Conservation (phyloP, 2,113 vertebrate genomes). For the Oryzias woworae region DNA sequence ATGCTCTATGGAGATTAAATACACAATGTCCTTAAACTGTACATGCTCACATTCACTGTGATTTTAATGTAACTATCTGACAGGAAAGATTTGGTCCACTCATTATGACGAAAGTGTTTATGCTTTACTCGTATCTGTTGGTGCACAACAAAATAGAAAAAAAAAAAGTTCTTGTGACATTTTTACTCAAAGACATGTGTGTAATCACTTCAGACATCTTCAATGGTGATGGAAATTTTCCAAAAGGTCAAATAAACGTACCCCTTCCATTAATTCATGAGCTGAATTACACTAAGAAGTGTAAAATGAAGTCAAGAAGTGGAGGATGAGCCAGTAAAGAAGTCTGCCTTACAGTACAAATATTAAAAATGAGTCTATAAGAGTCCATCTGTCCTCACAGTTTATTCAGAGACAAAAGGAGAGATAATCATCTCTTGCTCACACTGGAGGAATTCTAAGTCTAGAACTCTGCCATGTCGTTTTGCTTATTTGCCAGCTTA, state of each 20-base stretch:
- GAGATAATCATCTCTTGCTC: conserved; percentile 19
- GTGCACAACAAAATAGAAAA: conserved; percentile 32
- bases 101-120: conserved; percentile 41
- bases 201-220: conserved; percentile 55
- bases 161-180: conserved; percentile 29
- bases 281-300: conserved; percentile 42
- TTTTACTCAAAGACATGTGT: conserved; percentile 58
- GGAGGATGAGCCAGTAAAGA: conserved; percentile 38
- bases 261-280: conserved; percentile 34
- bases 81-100: conserved; percentile 59
- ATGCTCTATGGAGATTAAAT: conserved; percentile 39
- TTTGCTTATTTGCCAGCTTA: conserved; percentile 97
- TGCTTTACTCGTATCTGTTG: conserved; percentile 36
- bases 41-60: conserved; percentile 65
- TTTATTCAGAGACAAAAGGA: conserved; percentile 12
- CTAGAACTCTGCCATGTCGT: conserved; percentile 96
- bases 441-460: conserved; percentile 66
- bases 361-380: conserved; percentile 62
- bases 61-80: conserved; percentile 54
- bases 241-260: conserved; percentile 33
- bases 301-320: conserved; percentile 48
- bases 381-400: conserved; percentile 26
- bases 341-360: conserved; percentile 66
- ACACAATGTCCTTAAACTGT: conserved; percentile 57
- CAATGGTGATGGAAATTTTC: conserved; percentile 34